Evolutionary conservation across 2,113 vertebrate species (phyloP).

Genomic region (Castor canadensis): DNA sequence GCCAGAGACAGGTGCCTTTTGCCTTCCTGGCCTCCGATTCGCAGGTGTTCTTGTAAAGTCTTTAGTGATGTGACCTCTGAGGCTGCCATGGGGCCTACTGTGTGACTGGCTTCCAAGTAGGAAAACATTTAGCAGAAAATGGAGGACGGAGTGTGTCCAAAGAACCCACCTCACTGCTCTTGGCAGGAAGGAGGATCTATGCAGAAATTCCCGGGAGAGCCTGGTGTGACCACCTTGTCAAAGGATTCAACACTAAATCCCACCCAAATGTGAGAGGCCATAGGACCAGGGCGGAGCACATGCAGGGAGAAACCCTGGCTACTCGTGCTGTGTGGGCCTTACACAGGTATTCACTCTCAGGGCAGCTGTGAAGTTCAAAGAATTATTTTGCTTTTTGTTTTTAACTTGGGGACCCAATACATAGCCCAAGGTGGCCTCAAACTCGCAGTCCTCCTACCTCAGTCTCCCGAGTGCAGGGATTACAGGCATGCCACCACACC

Average conservation of each 20-base stretch:
- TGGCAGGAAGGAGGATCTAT: neutral
- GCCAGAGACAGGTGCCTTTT: rapidly evolving
- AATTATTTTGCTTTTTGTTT: too few species aligned
- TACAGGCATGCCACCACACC: neutral
- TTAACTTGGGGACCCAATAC: too few species aligned
- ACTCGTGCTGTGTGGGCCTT: neutral
- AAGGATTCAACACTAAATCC: too few species aligned
- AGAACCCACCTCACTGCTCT: neutral
- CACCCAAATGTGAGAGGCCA: too few species aligned
- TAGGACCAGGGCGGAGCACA: rapidly evolving
- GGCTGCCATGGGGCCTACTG: too few species aligned
- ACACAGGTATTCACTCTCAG: rapidly evolving
- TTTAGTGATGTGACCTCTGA: neutral
- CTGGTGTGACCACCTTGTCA: too few species aligned
- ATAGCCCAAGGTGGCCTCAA: neutral
- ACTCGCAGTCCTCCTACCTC: neutral
- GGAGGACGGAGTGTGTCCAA: neutral
- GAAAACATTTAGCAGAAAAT: rapidly evolving
- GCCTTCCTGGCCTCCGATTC: neutral
- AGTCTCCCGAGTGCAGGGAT: neutral
- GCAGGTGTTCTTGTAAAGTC: neutral
- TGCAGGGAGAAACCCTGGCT: too few species aligned
- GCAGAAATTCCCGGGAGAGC: too few species aligned
- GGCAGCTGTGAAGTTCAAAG: rapidly evolving
- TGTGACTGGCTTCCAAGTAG: too few species aligned